A percentile compares a stretch with the other conserved stretches of the same genome.
Evolutionary conservation across 2,888 invertebrate species (phyloP).

Genomic region (Stenchaetothrips biformis): DNA sequence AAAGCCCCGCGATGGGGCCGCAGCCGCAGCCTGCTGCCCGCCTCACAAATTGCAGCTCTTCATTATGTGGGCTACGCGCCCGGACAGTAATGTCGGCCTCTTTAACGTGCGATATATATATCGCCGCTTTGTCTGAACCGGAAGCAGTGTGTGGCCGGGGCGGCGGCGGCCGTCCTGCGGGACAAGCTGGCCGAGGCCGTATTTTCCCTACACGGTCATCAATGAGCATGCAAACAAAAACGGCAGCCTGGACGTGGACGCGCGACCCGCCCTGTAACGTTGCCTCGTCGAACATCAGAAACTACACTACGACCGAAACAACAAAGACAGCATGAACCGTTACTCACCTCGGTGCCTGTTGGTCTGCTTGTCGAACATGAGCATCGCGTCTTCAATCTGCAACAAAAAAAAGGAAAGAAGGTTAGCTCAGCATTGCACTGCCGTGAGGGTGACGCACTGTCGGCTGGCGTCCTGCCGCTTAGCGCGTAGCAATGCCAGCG

Average conservation of each 20-base stretch:
- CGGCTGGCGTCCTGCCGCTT: too few relatives aligned
- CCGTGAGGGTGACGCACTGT: too few relatives aligned
- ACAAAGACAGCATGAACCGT: slow-evolving; percentile 4
- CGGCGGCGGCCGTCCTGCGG: too few relatives aligned
- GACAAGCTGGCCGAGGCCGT: too few relatives aligned
- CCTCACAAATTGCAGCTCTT: background rate
- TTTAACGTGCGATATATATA: background rate
- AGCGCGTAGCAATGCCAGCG: too few relatives aligned
- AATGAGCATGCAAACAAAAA: too few relatives aligned
- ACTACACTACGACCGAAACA: too few relatives aligned
- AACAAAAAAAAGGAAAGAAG: slow-evolving; percentile 54
- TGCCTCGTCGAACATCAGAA: background rate
- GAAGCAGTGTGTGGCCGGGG: too few relatives aligned
- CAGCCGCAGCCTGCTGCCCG: background rate
- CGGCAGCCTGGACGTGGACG: background rate
- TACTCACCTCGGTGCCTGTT: slow-evolving; percentile 97
- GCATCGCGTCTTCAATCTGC: slow-evolving; percentile 99
- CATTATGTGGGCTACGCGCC: background rate
- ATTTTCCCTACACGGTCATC: too few relatives aligned
- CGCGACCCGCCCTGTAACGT: background rate
- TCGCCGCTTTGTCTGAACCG: background rate
- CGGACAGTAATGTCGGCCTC: background rate
- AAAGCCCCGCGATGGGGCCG: background rate
- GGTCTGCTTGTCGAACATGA: slow-evolving; percentile 99
- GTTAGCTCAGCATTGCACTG: too few relatives aligned